These are phyloP conservation scores for Dasyornis broadbenti DNA, from an alignment of 2,113 vertebrate species.

Conservation along the genomic window DNA sequence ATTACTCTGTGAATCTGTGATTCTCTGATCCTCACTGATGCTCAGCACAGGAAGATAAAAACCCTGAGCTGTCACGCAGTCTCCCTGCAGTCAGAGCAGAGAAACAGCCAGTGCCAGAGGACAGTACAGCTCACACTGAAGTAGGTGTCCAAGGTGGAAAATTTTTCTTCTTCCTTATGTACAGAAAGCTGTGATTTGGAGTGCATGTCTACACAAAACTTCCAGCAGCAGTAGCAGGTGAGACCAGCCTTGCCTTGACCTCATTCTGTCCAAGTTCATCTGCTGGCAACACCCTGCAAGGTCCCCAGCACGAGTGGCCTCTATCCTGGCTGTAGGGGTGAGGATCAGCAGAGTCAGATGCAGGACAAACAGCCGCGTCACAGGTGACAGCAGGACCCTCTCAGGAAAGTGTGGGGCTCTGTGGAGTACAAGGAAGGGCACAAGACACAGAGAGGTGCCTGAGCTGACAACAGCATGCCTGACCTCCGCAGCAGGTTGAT, in stretches of 20 bases:
- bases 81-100: neutral
- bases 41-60: neutral
- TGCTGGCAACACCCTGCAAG: neutral
- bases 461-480: neutral
- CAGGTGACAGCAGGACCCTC: neutral
- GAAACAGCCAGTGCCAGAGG: neutral
- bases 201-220: neutral
- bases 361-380: fast-evolving
- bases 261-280: neutral
- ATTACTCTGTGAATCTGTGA: neutral
- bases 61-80: neutral
- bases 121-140: neutral
- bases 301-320: neutral
- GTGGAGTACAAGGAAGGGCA: neutral
- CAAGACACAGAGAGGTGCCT: neutral
- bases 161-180: neutral
- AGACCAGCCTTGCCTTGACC: neutral
- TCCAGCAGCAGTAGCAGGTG: neutral
- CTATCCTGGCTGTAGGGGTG: neutral
- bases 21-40: neutral
- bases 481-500: neutral
- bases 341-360: neutral
- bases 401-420: neutral
- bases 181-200: neutral
- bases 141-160: neutral